phyloP scores from a whole-genome alignment of 2,888 invertebrate species.

The Aporophyla nigra region DNA sequence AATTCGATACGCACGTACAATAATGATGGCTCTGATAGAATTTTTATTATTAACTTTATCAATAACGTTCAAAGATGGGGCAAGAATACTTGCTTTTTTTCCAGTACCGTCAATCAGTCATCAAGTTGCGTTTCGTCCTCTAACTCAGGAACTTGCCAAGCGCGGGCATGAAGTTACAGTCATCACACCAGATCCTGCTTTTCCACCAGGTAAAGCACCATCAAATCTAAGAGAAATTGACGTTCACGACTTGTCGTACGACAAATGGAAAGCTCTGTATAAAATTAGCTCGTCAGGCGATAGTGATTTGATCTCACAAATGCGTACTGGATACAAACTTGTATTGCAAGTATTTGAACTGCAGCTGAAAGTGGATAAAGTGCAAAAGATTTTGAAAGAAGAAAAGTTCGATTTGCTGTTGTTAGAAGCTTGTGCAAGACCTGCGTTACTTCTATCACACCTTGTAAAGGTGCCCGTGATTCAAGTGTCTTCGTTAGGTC shows the following conservation, averaged over 20 bases:
- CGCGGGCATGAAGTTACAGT: constrained; percentile 75
- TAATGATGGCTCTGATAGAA: too few relatives aligned
- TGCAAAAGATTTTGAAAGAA: constrained; percentile 67
- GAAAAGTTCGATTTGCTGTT: constrained; percentile 71
- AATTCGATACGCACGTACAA: too few relatives aligned
- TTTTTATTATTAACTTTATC: neutral
- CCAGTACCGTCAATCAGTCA: constrained; percentile 60
- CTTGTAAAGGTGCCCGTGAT: constrained; percentile 69
- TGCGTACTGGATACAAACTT: neutral
- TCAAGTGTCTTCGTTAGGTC: constrained; percentile 71
- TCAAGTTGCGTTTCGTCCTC: constrained; percentile 67
- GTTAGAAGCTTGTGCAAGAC: constrained; percentile 63
- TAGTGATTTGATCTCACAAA: constrained; percentile 17
- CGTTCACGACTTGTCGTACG: constrained; percentile 72
- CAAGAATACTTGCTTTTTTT: constrained; percentile 54
- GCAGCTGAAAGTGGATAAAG: constrained; percentile 59
- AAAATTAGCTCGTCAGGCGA: constrained; percentile 20
- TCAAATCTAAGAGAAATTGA: constrained; percentile 79
- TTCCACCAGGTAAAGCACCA: constrained; percentile 60
- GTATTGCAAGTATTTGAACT: constrained; percentile 46
- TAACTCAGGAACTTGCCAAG: constrained; percentile 74
- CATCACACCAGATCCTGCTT: constrained; percentile 77
- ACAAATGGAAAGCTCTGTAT: constrained; percentile 46
- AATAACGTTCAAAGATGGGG: constrained; percentile 30
- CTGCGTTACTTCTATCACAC: constrained; percentile 61